Conservation (phyloP, 1,140 invertebrate genomes). For the Drosophila funebris region DNA sequence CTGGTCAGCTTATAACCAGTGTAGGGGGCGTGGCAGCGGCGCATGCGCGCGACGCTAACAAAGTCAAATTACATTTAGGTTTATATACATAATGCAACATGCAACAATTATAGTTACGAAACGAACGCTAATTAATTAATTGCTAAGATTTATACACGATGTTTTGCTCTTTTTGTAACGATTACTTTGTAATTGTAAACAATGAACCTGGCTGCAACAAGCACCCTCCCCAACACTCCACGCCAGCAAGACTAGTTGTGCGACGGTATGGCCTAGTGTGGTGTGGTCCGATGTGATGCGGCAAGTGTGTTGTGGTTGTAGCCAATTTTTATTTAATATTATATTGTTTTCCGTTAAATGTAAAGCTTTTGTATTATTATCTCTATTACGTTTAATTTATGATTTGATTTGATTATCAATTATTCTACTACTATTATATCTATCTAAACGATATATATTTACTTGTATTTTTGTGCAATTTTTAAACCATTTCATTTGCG, state of each 20-base stretch:
- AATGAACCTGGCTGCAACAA: slow-evolving; percentile 4
- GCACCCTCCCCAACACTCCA: neutral
- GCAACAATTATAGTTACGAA: slow-evolving; percentile 20
- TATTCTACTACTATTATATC: slow-evolving; percentile 18
- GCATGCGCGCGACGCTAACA: slow-evolving; percentile 41
- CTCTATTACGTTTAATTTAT: slow-evolving; percentile 80
- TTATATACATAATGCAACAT: slow-evolving; percentile 36
- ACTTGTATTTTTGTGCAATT: slow-evolving; percentile 77
- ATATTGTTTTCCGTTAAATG: slow-evolving; percentile 40
- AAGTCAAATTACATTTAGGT: slow-evolving; percentile 75
- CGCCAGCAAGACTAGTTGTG: slow-evolving; percentile 4
- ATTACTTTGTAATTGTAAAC: slow-evolving; percentile 43
- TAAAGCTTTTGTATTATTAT: slow-evolving; percentile 80
- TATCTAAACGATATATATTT: slow-evolving; percentile 37
- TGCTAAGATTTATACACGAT: slow-evolving; percentile 27
- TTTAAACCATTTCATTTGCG: slow-evolving; percentile 76
- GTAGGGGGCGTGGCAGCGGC: slow-evolving; percentile 56
- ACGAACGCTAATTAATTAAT: slow-evolving; percentile 26
- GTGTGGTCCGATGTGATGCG: neutral
- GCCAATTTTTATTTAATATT: slow-evolving; percentile 24
- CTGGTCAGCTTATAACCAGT: slow-evolving; percentile 89
- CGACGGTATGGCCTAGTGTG: slow-evolving; percentile 18
- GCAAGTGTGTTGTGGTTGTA: slow-evolving; percentile 3
- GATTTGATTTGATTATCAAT: slow-evolving; percentile 59
- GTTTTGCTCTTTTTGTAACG: slow-evolving; percentile 50